phyloP scores from a whole-genome alignment of 2,797 vertebrate species.

The Silurus aristotelis region DNA sequence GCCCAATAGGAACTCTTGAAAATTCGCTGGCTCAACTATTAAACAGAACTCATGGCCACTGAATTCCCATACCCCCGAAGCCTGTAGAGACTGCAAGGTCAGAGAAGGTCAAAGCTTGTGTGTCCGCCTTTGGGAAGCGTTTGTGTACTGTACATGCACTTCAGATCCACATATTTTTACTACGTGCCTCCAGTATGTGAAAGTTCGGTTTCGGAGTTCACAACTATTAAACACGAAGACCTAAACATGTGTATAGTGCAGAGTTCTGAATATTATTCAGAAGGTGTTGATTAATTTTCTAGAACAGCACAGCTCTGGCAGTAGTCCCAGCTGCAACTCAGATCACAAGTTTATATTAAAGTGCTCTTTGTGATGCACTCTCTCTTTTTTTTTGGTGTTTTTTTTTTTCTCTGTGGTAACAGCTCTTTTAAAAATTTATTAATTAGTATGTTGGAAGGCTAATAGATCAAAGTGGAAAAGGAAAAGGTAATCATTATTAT shows the following conservation, averaged over 20 bases:
- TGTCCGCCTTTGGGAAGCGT: constrained; percentile 69
- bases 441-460: too few relatives aligned
- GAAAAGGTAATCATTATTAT: not conserved
- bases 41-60: constrained; percentile 66
- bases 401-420: not conserved
- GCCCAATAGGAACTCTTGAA: constrained; percentile 59
- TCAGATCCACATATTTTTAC: not conserved
- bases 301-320: not conserved
- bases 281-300: not conserved
- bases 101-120: constrained; percentile 66
- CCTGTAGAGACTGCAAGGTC: constrained; percentile 75
- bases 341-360: not conserved
- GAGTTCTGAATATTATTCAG: not conserved
- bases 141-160: constrained; percentile 32
- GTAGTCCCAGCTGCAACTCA: not conserved
- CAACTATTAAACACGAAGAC: not conserved
- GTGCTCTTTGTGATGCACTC: not conserved
- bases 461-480: not conserved
- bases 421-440: not conserved
- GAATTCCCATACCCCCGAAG: constrained; percentile 72
- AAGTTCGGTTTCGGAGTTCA: not conserved
- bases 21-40: constrained; percentile 73
- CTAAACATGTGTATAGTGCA: not conserved
- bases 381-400: too few relatives aligned
- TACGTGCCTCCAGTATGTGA: not conserved